Conservation (phyloP, 2,888 invertebrate genomes). For the Aspidapion aeneum region DNA sequence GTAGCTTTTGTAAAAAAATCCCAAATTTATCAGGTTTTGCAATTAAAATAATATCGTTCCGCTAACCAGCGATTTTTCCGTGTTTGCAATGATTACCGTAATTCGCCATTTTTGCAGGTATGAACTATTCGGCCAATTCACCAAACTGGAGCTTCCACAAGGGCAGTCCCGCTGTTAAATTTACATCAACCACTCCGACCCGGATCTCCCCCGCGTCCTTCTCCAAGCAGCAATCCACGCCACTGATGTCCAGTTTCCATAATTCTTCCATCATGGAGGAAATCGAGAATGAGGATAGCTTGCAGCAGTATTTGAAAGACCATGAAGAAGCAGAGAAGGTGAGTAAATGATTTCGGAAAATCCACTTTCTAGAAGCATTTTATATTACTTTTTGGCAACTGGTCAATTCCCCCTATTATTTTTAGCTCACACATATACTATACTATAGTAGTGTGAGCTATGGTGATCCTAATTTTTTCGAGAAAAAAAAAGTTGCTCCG, state of each 20-base stretch:
- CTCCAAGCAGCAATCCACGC: slow-evolving; percentile 19
- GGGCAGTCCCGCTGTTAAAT: slow-evolving; percentile 30
- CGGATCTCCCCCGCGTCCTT: slow-evolving; percentile 7
- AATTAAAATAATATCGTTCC: too few species aligned
- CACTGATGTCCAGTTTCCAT: slow-evolving; percentile 35
- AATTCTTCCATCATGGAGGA: slow-evolving; percentile 41
- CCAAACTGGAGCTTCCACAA: slow-evolving; percentile 46
- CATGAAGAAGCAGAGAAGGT: slow-evolving; percentile 41
- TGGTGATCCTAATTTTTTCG: too few species aligned
- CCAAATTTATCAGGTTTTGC: too few species aligned
- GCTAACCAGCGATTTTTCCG: neutral
- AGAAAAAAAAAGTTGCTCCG: too few species aligned
- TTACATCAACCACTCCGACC: neutral
- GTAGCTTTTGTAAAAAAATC: too few species aligned
- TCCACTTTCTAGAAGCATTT: too few species aligned
- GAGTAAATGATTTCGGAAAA: too few species aligned
- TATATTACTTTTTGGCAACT: too few species aligned
- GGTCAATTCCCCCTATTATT: too few species aligned
- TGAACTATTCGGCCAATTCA: slow-evolving; percentile 38
- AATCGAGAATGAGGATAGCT: slow-evolving; percentile 50
- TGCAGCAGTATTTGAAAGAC: slow-evolving; percentile 50
- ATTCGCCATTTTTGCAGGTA: slow-evolving; percentile 26
- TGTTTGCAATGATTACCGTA: neutral
- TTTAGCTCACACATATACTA: too few species aligned
- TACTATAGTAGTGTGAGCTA: too few species aligned